These are phyloP conservation scores for Tapera naevia DNA, from an alignment of 2,797 vertebrate genomes.

Conservation along the genomic window DNA sequence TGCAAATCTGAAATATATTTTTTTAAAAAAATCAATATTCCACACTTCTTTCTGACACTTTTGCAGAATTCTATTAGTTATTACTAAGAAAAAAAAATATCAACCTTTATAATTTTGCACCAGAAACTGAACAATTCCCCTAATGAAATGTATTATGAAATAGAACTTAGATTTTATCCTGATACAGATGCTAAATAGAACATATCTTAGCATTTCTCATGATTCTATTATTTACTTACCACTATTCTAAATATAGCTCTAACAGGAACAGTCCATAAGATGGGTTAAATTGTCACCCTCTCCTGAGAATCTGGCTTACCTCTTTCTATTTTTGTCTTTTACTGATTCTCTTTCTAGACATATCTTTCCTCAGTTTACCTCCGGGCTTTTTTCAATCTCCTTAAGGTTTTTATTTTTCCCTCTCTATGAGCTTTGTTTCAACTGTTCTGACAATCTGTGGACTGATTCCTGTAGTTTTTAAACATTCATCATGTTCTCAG, in stretches of 20 bases:
- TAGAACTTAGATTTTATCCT: neutral
- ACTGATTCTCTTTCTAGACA: neutral
- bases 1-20: neutral
- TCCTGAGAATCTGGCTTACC: neutral
- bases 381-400: conserved; percentile 10
- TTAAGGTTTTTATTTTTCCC: neutral
- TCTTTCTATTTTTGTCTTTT: neutral
- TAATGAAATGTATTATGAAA: neutral
- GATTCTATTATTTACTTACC: neutral
- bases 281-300: neutral
- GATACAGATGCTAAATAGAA: neutral
- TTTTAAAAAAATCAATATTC: neutral
- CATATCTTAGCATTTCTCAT: neutral
- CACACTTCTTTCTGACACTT: neutral
- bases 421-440: conserved; percentile 41
- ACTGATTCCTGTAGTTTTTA: conserved; percentile 30
- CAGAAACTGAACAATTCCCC: neutral
- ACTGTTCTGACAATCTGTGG: conserved; percentile 7
- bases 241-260: neutral
- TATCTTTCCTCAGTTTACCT: neutral
- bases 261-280: neutral
- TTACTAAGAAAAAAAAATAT: neutral
- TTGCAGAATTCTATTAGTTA: neutral
- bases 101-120: neutral
- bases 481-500: conserved; percentile 36